A percentile compares a stretch with the other conserved stretches of the same genome.
phyloP scores from a whole-genome alignment of 2,797 vertebrate genomes.

The Pipistrellus kuhlii region DNA sequence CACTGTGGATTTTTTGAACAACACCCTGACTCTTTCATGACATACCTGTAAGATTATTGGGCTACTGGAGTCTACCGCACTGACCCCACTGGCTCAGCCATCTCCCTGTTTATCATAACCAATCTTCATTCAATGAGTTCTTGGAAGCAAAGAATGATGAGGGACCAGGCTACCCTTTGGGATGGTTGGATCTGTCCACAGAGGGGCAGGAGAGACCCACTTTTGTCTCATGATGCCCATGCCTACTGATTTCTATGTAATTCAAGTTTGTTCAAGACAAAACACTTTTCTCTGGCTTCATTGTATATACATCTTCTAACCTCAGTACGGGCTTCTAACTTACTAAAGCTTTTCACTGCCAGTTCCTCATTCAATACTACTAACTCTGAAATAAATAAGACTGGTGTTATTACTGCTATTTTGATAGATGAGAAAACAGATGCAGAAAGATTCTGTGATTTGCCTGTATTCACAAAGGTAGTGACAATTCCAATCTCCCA shows the following conservation, averaged over 20 bases:
- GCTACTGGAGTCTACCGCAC: no score
- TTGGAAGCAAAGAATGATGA: background rate
- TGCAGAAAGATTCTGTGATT: background rate
- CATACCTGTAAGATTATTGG: background rate
- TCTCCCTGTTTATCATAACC: background rate
- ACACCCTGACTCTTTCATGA: background rate
- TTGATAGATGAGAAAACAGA: background rate
- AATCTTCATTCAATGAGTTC: background rate
- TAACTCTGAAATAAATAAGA: background rate
- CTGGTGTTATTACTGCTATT: background rate
- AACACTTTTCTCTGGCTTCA: background rate
- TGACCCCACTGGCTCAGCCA: background rate
- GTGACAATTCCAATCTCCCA: background rate
- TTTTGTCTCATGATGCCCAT: background rate
- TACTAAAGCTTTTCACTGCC: background rate
- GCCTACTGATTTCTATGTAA: background rate
- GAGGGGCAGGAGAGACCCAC: background rate
- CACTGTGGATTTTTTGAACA: background rate
- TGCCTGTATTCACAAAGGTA: background rate
- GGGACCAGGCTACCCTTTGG: background rate
- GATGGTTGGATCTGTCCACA: background rate
- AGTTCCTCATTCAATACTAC: background rate
- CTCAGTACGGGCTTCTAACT: background rate
- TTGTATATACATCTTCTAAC: background rate
- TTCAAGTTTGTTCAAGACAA: background rate